phyloP scores from a whole-genome alignment of 2,797 vertebrate genomes.

The Pantherophis vulpinus region DNA sequence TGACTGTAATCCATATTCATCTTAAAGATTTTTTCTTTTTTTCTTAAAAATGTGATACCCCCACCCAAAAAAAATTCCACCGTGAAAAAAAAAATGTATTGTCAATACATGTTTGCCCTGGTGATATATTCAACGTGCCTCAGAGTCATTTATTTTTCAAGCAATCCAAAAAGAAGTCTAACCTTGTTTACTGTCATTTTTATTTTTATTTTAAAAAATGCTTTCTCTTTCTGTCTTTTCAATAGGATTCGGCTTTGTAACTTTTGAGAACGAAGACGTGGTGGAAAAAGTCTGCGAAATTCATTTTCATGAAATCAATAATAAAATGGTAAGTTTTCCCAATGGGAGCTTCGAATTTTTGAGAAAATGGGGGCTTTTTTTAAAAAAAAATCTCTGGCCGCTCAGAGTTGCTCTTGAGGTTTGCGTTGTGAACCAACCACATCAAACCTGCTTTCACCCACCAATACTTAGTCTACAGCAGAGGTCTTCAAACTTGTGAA shows the following conservation, averaged over 20 bases:
- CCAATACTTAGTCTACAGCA: neutral
- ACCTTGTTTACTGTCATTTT: neutral
- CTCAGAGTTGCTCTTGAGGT: neutral
- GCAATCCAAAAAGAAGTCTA: neutral
- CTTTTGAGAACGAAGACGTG: constrained; percentile 99
- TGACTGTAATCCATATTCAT: constrained; percentile 40
- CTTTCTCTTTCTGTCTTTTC: constrained; percentile 56
- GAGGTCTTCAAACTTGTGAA: no score
- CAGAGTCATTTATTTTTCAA: neutral
- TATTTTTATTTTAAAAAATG: neutral
- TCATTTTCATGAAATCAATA: constrained; percentile 99
- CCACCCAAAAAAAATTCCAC: no score
- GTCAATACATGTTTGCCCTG: fast-evolving
- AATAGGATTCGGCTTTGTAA: constrained; percentile 97
- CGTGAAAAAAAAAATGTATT: neutral
- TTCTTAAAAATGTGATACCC: neutral
- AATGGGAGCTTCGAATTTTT: neutral
- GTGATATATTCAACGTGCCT: neutral
- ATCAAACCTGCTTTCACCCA: neutral
- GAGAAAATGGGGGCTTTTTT: fast-evolving
- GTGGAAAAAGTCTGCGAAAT: constrained; percentile 99
- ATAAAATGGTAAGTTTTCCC: constrained; percentile 95
- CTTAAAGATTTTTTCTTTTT: neutral
- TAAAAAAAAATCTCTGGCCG: neutral
- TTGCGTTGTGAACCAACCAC: neutral